Evolutionary conservation across 35 echinoderm and acorn worm species (phyloP).

Genomic region (Acanthaster planci): DNA sequence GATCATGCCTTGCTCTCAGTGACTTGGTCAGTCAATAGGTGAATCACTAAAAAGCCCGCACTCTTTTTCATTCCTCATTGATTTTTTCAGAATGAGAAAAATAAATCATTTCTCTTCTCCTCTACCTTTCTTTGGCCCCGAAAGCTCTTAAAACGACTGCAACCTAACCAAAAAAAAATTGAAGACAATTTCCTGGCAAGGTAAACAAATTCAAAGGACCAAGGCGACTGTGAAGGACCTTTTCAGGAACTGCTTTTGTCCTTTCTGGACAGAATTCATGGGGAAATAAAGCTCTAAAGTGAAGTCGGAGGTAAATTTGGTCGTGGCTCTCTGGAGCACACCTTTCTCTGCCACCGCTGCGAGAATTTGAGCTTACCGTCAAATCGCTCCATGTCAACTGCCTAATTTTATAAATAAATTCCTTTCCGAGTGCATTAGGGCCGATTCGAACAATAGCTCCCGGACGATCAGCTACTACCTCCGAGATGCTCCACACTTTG

Average conservation of each 20-base stretch:
- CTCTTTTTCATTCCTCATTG: not conserved
- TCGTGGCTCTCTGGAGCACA: constrained; percentile 1
- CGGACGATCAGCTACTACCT: not conserved
- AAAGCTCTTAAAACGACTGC: no score
- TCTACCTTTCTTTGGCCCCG: not conserved
- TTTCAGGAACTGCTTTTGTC: constrained; percentile 23
- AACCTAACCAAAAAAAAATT: not conserved
- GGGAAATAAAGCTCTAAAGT: not conserved
- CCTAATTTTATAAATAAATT: constrained; percentile 33
- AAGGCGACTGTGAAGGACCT: constrained; percentile 17
- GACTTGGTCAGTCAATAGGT: not conserved
- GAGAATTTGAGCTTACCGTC: not conserved
- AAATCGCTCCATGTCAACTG: not conserved
- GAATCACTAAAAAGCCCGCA: not conserved
- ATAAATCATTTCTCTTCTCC: not conserved
- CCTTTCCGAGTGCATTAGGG: constrained; percentile 25
- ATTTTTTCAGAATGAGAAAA: constrained; percentile 2
- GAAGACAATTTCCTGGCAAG: constrained; percentile 22
- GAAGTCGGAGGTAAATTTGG: constrained; percentile 10
- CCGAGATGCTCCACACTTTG: not conserved
- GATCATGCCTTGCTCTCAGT: not conserved
- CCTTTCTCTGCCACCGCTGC: not conserved
- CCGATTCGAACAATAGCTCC: not conserved
- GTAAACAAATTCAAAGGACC: constrained; percentile 13
- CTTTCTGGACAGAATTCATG: not conserved